Evolutionary conservation across 2,888 invertebrate species (phyloP), one percentile per base, ranked within the genome.

Genomic region (Diploptera punctata): DNA sequence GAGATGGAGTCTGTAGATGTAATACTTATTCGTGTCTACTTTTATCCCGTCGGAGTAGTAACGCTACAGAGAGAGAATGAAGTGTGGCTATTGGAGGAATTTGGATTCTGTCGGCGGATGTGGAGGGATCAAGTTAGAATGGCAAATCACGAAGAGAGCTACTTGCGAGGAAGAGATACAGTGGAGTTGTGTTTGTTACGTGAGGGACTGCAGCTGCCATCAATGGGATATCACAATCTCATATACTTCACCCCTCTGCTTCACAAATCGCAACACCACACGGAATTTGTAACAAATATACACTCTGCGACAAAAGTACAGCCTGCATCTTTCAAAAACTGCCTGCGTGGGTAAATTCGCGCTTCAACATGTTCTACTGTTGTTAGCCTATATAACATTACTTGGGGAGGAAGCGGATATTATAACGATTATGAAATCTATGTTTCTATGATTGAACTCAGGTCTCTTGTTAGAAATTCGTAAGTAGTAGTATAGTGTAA

Each of bases 81-180:
- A 57, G 57, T 57, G 57, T 29, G 57, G 57, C 57, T 57, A 57
- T 57, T 57, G 57, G 57, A 57, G 57, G 57, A 31, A 29, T 57
- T 31, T 57, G 57, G 57, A 57, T 57, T 57, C 57, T 31, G 57
- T 57, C 57, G 13, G 57, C 31, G n/a, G 16, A 31, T 57, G 10
- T n/a, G 29, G 31, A 29, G n/a, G 31, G 57, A 29, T 57, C 57
- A 57, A n/a, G 57, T 57, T 57, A 57, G 57, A 57, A 57, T 57
- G 57, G 31, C 57, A 57, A 57, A 57, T 57, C 29, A 57, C 57
- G 21, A 52, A 10, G 21, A 57, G 33, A 33, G 33, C 29, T 29
- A 57, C 21, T 52, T 26, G 2, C 13, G 13, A 57, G 52, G 2
- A 19, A 24, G 24, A 52, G 57, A 57, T 26, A 57, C n/a, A 57